A percentile compares a stretch with the other conserved stretches of the same genome.
Evolutionary conservation across 2,797 vertebrate species (phyloP).

Genomic region (Florisuga fusca): DNA sequence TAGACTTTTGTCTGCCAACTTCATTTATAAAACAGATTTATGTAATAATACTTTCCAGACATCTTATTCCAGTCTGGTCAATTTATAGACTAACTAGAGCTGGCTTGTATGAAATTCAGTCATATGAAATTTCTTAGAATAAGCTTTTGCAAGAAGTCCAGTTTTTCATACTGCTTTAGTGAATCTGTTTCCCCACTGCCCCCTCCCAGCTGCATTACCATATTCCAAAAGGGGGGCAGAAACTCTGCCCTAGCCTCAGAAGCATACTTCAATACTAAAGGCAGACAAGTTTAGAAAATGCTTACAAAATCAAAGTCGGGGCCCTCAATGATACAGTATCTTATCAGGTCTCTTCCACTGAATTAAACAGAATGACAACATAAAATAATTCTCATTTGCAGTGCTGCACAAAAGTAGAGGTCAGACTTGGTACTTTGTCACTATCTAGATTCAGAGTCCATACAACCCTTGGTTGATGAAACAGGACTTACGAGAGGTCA

Average conservation of each 20-base stretch:
- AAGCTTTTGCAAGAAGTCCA: neutral
- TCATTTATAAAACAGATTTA: conserved; percentile 39
- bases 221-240: neutral
- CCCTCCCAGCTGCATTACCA: neutral
- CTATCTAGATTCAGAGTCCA: conserved; percentile 9
- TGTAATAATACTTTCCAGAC: conserved; percentile 49
- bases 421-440: neutral
- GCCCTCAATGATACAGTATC: neutral
- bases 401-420: neutral
- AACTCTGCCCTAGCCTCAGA: neutral
- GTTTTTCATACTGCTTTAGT: neutral
- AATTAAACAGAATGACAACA: neutral
- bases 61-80: conserved; percentile 8
- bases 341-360: neutral
- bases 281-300: neutral
- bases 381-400: neutral
- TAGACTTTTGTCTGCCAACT: conserved; percentile 21
- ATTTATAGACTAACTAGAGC: neutral
- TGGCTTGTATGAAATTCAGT: neutral
- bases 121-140: neutral
- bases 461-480: neutral
- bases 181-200: neutral
- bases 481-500: neutral
- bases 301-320: neutral
- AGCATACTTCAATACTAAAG: neutral